Conservation (phyloP, 2,113 vertebrate genomes). For the Paedocypris sp. region DNA sequence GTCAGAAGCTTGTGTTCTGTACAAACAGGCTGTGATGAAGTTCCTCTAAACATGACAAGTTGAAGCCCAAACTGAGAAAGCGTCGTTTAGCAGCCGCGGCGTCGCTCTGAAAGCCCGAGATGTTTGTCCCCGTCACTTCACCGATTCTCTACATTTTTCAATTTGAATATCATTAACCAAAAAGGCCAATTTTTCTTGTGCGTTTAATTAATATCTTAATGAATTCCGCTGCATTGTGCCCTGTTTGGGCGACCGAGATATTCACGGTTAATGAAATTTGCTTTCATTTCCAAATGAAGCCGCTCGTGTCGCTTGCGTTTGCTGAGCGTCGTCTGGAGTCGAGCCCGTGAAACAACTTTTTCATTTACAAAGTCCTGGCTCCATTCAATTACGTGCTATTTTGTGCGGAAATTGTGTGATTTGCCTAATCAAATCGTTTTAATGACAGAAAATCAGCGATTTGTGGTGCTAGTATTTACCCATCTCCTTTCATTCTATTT, state of each 20-base stretch:
- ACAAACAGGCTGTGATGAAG: constrained; percentile 1
- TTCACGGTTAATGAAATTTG: constrained; percentile 32
- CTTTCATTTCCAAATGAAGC: constrained; percentile 22
- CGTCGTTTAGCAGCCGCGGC: not conserved
- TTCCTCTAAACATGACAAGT: not conserved
- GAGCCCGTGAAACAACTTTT: not conserved
- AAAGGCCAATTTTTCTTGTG: constrained; percentile 19
- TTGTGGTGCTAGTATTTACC: too few relatives aligned
- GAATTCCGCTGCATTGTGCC: constrained; percentile 27
- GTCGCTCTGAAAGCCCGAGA: not conserved
- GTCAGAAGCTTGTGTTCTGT: not conserved
- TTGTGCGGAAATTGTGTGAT: not conserved
- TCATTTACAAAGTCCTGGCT: constrained; percentile 1
- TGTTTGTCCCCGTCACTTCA: not conserved
- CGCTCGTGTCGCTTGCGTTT: not conserved
- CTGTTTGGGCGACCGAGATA: constrained; percentile 33
- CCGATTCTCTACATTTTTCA: constrained; percentile 10
- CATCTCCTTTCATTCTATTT: too few relatives aligned
- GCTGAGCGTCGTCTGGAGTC: not conserved
- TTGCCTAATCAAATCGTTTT: constrained; percentile 25
- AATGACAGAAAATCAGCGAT: too few relatives aligned
- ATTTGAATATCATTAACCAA: constrained; percentile 37
- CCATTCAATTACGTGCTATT: constrained; percentile 12
- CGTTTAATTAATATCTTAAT: constrained; percentile 36
- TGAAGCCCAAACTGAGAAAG: not conserved